Evolutionary conservation across 2,888 invertebrate genomes (phyloP), one percentile per base, ranked within the genome.

Genomic region (Synergus japonicus): DNA sequence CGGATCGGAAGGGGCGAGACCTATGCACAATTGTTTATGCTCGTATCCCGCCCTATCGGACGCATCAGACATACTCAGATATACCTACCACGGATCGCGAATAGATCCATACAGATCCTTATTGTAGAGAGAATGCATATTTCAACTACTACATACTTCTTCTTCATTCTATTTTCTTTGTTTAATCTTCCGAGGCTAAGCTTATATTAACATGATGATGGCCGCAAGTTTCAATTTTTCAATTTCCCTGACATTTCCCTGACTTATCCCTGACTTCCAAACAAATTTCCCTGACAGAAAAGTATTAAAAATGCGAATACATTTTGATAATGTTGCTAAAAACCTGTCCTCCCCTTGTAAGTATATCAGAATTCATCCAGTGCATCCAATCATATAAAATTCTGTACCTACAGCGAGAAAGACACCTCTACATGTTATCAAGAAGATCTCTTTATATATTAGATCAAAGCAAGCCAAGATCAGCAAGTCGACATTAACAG

Each of bases 11-110:
- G 90, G 90, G 91, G 91, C 91, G 91, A 91, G 91, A 90, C 89
- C 87, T 87, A 87, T 85, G 87, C 87, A 86, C 91, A 91, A 91
- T 91, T 91, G 91, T 91, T 91, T 91, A 91, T 91, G 91, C 89
- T 80, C 89, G 88, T 88, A 91, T 90, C 90, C 90, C 91, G 90
- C 91, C 91, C 91, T 90, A 91, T 91, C 90, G 88, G 87, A 89
- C 88, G 88, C 89, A 91, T 91, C 91, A 90, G 85, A 82, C 82
- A 82, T 67, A 82, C 81, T 82, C 78, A 78, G 79, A 73, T 65
- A 66, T 82, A 83, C 82, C 79, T 79, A 79, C 83, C 80, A 80
- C 79, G 77, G 78, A 82, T 77, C 80, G 78, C 80, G 78, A 82
- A 83, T 81, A 78, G 79, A 78, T 79, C 77, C 76, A 80, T 80